These are phyloP conservation scores for Globodera ellingtonae DNA, from an alignment of 1,140 invertebrate species.

Conservation along the genomic window DNA sequence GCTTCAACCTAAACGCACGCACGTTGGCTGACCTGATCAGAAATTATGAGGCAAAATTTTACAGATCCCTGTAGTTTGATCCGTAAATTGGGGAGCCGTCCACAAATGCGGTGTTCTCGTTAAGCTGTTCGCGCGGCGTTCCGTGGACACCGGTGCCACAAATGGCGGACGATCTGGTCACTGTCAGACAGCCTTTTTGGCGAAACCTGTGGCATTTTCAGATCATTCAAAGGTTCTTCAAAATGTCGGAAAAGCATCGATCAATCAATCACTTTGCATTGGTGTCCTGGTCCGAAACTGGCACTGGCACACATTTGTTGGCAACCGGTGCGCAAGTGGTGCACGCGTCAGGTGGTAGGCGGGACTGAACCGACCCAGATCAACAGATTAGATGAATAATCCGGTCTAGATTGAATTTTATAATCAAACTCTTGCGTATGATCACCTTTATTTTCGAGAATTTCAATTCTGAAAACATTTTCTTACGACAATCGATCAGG, in stretches of 20 bases:
- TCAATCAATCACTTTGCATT: constrained; percentile 48
- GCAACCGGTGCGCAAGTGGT: constrained; percentile 54
- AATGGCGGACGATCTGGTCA: constrained; percentile 60
- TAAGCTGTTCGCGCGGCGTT: constrained; percentile 58
- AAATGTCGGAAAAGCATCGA: background rate
- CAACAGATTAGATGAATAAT: background rate
- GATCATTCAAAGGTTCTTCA: background rate
- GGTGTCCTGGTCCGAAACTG: constrained; percentile 55
- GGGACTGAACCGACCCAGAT: constrained; percentile 25
- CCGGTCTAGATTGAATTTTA: too few relatives aligned
- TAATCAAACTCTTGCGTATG: too few relatives aligned
- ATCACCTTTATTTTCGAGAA: too few relatives aligned
- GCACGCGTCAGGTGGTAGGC: constrained; percentile 60
- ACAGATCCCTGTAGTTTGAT: constrained; percentile 57
- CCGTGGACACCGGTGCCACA: constrained; percentile 53
- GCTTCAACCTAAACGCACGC: constrained; percentile 35
- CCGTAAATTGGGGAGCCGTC: constrained; percentile 64
- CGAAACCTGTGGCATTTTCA: constrained; percentile 50
- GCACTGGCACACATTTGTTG: constrained; percentile 59
- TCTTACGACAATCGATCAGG: too few relatives aligned
- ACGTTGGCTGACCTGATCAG: too few relatives aligned
- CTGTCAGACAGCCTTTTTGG: constrained; percentile 57
- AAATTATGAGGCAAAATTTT: background rate
- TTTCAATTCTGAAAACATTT: too few relatives aligned
- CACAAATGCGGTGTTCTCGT: constrained; percentile 61